Conservation (phyloP, 2,113 vertebrate genomes). For the Anarrhichthys ocellatus region DNA sequence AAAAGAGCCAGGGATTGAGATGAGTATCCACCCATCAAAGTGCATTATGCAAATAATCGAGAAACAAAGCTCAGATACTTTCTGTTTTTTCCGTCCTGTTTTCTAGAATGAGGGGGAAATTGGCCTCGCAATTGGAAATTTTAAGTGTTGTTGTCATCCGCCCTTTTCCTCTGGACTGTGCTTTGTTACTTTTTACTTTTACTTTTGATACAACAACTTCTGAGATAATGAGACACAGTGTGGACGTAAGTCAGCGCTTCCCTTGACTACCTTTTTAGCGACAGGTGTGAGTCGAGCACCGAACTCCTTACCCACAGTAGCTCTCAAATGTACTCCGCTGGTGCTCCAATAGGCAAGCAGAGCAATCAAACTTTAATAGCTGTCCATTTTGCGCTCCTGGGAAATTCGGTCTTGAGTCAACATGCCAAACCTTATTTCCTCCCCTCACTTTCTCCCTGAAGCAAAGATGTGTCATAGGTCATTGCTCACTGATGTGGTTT, state of each 20-base stretch:
- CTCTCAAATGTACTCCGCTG: constrained; percentile 40
- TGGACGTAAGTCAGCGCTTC: background rate
- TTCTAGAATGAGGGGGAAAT: constrained; percentile 54
- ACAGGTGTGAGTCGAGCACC: constrained; percentile 58
- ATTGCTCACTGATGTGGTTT: constrained; percentile 12
- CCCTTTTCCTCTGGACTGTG: constrained; percentile 48
- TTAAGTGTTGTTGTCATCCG: constrained; percentile 58
- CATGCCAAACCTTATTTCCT: constrained; percentile 82
- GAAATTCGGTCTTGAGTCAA: constrained; percentile 79
- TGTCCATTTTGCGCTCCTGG: constrained; percentile 72
- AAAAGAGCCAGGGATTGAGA: constrained; percentile 80
- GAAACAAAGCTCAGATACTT: constrained; percentile 84
- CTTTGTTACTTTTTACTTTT: constrained; percentile 22
- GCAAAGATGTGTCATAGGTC: constrained; percentile 21
- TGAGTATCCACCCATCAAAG: constrained; percentile 84
- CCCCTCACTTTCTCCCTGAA: constrained; percentile 60
- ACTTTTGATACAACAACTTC: constrained; percentile 27
- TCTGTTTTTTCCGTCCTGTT: constrained; percentile 44
- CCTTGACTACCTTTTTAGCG: constrained; percentile 11
- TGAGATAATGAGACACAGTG: constrained; percentile 6
- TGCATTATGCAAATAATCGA: constrained; percentile 79
- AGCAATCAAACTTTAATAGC: constrained; percentile 80
- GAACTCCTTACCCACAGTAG: constrained; percentile 20
- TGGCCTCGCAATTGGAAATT: constrained; percentile 61
- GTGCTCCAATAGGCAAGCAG: constrained; percentile 51